Conservation (phyloP, 1,140 invertebrate species). For the Aphaenogaster rudis region DNA sequence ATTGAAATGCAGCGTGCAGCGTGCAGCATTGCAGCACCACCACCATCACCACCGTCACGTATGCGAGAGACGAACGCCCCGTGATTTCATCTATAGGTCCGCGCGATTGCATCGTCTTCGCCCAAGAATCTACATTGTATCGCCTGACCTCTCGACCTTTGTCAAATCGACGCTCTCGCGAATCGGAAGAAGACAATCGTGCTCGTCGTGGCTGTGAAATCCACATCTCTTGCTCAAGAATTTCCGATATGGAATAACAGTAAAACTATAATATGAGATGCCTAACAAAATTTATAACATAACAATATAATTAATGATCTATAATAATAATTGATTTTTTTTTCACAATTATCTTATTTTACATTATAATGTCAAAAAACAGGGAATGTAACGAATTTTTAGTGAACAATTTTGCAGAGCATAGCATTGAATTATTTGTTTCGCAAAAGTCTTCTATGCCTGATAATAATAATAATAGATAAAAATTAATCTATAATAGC, state of each 20-base stretch:
- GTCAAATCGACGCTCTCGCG: slow-evolving; percentile 30
- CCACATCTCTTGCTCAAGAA: background rate
- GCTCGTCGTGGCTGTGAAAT: background rate
- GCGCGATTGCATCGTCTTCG: slow-evolving; percentile 50
- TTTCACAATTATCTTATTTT: background rate
- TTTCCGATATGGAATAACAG: background rate
- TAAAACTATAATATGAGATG: background rate
- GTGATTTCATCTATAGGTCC: slow-evolving; percentile 29
- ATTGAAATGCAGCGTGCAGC: slow-evolving; percentile 58
- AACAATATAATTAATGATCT: background rate
- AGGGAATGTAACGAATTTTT: background rate
- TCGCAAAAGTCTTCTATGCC: background rate
- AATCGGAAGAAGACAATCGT: background rate
- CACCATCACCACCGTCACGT: background rate
- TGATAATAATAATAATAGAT: background rate
- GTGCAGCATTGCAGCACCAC: slow-evolving; percentile 45
- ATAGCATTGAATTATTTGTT: background rate
- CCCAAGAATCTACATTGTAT: slow-evolving; percentile 46
- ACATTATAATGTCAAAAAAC: background rate
- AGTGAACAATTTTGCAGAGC: background rate
- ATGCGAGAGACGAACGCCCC: slow-evolving; percentile 26
- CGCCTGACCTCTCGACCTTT: slow-evolving; percentile 22
- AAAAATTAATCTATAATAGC: background rate
- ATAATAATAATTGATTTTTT: no score
- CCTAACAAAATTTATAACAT: background rate